phyloP scores from a whole-genome alignment of 2,888 invertebrate species.

The Plebejus argus region DNA sequence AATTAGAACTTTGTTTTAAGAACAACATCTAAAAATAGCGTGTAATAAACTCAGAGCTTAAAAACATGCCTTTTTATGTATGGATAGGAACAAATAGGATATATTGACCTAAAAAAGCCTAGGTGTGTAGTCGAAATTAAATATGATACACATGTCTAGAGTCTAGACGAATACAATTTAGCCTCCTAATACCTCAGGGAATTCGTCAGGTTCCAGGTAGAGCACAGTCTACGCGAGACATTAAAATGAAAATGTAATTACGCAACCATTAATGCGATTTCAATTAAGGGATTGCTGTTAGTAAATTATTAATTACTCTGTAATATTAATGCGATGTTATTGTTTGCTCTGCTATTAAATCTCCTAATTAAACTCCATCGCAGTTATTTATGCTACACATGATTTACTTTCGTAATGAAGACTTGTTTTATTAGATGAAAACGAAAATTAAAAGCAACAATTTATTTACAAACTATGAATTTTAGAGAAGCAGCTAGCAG shows the following conservation, averaged over 20 bases:
- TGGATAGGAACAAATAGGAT: background rate
- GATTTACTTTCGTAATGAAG: background rate
- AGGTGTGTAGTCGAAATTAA: background rate
- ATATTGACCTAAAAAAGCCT: background rate
- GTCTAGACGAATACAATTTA: slow-evolving; percentile 10
- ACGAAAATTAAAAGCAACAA: background rate
- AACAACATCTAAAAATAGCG: background rate
- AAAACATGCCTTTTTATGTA: background rate
- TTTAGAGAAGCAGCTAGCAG: background rate
- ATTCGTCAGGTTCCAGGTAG: background rate
- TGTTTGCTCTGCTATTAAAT: slow-evolving; percentile 8
- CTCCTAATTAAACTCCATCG: background rate
- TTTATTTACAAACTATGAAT: background rate
- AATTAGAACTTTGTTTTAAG: too few relatives aligned
- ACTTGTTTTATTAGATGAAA: background rate
- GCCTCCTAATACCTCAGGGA: background rate
- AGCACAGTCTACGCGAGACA: background rate
- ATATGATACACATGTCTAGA: background rate
- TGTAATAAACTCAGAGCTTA: background rate
- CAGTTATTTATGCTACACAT: background rate
- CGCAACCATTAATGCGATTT: slow-evolving; percentile 16
- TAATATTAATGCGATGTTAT: background rate
- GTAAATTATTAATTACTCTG: background rate
- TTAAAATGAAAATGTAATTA: slow-evolving; percentile 11
- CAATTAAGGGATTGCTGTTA: slow-evolving; percentile 8